These are phyloP conservation scores for Nudaria mundana DNA, from an alignment of 2,888 invertebrate species.

Conservation along the genomic window DNA sequence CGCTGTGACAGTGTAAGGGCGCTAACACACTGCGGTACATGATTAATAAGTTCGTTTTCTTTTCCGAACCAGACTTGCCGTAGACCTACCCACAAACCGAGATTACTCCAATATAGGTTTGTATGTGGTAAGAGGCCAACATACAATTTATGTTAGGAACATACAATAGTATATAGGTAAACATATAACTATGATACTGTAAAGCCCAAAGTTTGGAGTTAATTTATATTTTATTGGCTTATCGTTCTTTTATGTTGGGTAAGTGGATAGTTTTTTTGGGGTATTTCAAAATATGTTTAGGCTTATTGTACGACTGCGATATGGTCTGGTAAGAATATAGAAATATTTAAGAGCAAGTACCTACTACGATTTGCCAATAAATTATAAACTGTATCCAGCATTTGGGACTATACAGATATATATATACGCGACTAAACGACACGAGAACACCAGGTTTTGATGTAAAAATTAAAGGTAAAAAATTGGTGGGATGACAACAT, in stretches of 20 bases:
- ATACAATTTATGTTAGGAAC: constrained; percentile 53
- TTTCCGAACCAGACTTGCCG: constrained; percentile 71
- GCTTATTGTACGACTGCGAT: background rate
- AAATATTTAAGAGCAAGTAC: no score
- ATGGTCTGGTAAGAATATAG: no score
- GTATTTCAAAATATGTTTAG: no score
- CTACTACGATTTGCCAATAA: background rate
- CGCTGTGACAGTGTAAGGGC: constrained; percentile 11
- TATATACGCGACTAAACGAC: constrained; percentile 1
- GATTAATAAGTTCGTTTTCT: constrained; percentile 69
- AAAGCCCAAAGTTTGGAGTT: background rate
- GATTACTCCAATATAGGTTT: constrained; percentile 67
- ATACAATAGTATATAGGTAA: constrained; percentile 4
- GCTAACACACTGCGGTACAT: constrained; percentile 31
- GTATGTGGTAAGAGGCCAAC: constrained; percentile 81
- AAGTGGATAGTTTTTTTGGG: background rate
- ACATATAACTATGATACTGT: constrained; percentile 4
- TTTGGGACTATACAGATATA: constrained; percentile 1
- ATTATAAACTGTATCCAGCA: background rate
- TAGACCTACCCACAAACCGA: constrained; percentile 56
- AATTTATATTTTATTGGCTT: background rate
- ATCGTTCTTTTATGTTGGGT: no score
- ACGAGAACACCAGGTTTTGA: constrained; percentile 1
- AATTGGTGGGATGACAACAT: constrained; percentile 1
- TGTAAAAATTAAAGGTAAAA: background rate